These are phyloP conservation scores for Furcula furcula DNA, from an alignment of 2,888 invertebrate genomes.

Conservation along the genomic window DNA sequence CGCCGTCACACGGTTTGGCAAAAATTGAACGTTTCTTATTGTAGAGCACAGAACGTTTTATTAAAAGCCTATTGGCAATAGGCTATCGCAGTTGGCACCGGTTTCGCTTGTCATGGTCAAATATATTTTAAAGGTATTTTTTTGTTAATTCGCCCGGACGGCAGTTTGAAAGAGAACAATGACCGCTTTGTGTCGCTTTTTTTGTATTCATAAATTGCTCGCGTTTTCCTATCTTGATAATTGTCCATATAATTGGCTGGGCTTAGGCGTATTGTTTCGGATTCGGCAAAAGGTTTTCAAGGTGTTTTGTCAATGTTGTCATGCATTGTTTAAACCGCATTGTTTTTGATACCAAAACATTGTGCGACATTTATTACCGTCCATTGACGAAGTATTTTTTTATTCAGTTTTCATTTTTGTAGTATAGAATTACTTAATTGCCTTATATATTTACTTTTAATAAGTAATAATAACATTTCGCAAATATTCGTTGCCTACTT, in stretches of 20 bases:
- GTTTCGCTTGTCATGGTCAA: conserved; percentile 46
- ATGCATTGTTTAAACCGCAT: neutral
- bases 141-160: conserved; percentile 38
- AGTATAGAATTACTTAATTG: no score
- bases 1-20: conserved; percentile 61
- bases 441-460: no score
- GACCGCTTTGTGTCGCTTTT: conserved; percentile 44
- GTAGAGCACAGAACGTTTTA: conserved; percentile 38
- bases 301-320: conserved; percentile 16
- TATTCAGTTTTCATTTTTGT: no score
- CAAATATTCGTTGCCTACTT: no score
- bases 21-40: conserved; percentile 60
- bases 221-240: conserved; percentile 63
- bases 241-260: conserved; percentile 75
- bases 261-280: conserved; percentile 63
- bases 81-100: conserved; percentile 42
- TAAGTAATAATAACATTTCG: no score
- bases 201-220: conserved; percentile 58
- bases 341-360: neutral
- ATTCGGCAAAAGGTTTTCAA: conserved; percentile 34
- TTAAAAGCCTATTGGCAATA: conserved; percentile 50
- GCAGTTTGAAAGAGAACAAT: conserved; percentile 35
- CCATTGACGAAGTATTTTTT: no score
- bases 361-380: neutral
- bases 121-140: conserved; percentile 54